phyloP scores from a whole-genome alignment of 2,797 vertebrate species.

The Epinephelus malabaricus region DNA sequence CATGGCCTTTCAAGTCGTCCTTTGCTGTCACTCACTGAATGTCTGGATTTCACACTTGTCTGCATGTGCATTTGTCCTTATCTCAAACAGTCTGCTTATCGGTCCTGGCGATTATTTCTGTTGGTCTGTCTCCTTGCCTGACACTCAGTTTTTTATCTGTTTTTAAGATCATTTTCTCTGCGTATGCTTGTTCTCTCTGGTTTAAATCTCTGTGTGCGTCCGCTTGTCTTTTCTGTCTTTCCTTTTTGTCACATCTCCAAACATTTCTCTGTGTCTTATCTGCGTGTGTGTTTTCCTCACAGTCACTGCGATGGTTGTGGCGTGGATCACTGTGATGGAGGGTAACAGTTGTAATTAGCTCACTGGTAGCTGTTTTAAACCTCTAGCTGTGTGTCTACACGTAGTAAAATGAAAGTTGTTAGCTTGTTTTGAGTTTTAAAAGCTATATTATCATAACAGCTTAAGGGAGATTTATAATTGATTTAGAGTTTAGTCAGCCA shows the following conservation, averaged over 20 bases:
- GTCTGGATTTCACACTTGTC: slow-evolving; percentile 79
- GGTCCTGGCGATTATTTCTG: slow-evolving; percentile 65
- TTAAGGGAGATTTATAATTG: slow-evolving; percentile 52
- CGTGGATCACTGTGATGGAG: slow-evolving; percentile 88
- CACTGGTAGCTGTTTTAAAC: slow-evolving; percentile 58
- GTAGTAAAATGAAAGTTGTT: slow-evolving; percentile 26
- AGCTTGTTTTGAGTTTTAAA: slow-evolving; percentile 31
- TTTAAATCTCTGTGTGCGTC: slow-evolving; percentile 23
- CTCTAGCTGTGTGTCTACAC: slow-evolving; percentile 52
- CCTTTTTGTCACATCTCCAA: slow-evolving; percentile 41
- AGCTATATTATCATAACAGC: slow-evolving; percentile 35
- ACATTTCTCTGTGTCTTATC: slow-evolving; percentile 48
- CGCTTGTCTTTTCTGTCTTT: slow-evolving; percentile 20
- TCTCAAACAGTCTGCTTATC: slow-evolving; percentile 73
- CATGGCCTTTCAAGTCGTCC: slow-evolving; percentile 73
- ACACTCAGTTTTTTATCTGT: slow-evolving; percentile 61
- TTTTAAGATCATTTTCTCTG: slow-evolving; percentile 52
- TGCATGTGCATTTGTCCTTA: slow-evolving; percentile 70
- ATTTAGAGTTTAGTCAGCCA: slow-evolving; percentile 40
- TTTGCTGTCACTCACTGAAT: slow-evolving; percentile 71
- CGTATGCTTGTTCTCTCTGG: slow-evolving; percentile 36
- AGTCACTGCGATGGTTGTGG: slow-evolving; percentile 85
- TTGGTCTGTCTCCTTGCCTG: slow-evolving; percentile 63
- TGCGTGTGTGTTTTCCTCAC: slow-evolving; percentile 59
- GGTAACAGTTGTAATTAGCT: slow-evolving; percentile 77